phyloP scores from a whole-genome alignment of 2,797 vertebrate genomes.

The Characodon lateralis region DNA sequence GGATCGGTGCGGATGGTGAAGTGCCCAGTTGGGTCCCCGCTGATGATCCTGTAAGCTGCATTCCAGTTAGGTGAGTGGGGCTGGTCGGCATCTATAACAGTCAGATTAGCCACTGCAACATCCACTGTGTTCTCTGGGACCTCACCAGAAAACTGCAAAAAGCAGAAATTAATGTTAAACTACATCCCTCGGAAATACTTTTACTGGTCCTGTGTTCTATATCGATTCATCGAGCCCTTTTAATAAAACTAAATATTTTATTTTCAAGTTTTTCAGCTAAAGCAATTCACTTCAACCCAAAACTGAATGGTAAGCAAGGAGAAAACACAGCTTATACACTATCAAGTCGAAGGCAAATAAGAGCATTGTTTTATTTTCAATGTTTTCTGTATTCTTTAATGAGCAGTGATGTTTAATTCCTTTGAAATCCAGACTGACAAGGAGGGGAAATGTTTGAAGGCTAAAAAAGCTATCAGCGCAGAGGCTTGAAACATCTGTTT shows the following conservation, averaged over 20 bases:
- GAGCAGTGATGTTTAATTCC: slow-evolving; percentile 46
- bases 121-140: slow-evolving; percentile 92
- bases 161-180: slow-evolving; percentile 21
- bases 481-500: slow-evolving; percentile 62
- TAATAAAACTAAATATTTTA: slow-evolving; percentile 24
- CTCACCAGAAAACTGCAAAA: slow-evolving; percentile 87
- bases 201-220: slow-evolving; percentile 8
- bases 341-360: slow-evolving; percentile 31
- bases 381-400: slow-evolving; percentile 34
- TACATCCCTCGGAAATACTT: slow-evolving; percentile 13
- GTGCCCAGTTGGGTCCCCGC: slow-evolving; percentile 89
- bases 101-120: slow-evolving; percentile 89
- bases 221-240: slow-evolving; percentile 25
- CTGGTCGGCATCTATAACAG: slow-evolving; percentile 91
- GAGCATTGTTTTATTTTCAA: slow-evolving; percentile 37
- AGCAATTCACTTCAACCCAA: slow-evolving; percentile 28
- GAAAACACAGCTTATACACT: slow-evolving; percentile 48
- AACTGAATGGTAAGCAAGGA: slow-evolving; percentile 44
- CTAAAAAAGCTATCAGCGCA: slow-evolving; percentile 21
- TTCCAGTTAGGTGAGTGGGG: slow-evolving; percentile 95
- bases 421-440: slow-evolving; percentile 55
- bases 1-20: slow-evolving; percentile 92
- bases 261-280: slow-evolving; percentile 44
- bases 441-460: slow-evolving; percentile 32
- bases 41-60: slow-evolving; percentile 91